Base-by-base conservation (phyloP, 2,888 invertebrate genomes). In the Bibio marci region DNA sequence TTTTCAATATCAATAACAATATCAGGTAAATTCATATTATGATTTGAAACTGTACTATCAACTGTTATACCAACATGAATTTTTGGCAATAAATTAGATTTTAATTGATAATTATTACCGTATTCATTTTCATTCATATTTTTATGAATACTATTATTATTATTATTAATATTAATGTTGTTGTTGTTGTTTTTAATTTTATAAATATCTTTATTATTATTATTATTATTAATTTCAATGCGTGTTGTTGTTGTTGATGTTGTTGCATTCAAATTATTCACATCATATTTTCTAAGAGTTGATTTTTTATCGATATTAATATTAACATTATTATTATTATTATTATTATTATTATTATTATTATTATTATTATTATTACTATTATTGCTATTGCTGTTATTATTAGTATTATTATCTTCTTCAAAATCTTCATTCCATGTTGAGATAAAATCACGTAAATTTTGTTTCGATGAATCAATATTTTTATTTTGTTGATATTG, bases 391-490 rank as follows among this genome's bases (percentile, higher is more conserved):
- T 44, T 41, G 17, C 39, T 37, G 12, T 37, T 41, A 17, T 41
- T 39, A 15, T 12, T 30, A 17, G 35, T 33, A 18, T 28, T 18
- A 11, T 17, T 27, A 12, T 35, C 40, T 30, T 54, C 62, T 26
- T 62, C 61, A 27, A 62, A 62, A 40, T 60, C 61, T 41, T 58
- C 59, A 39, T 62, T 62, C 62, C 62, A 62, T 14, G 58, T 54
- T 14, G 59, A 47, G 2, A 62, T 49, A 37, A 60, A 62, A 44
- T 62, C 62, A 1, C 62, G 53, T 15, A 62, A 48, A 37, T 56
- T 62, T 25, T 58, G 52, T 37, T 51, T 54, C 41, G 56, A 56
- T 4, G 46, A 26, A 28, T 37, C n/a, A 27, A 7, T 13, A 3
- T n/a, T 12, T n/a, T n/a, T 22, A n/a, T 30, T 15, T 22, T 18